Evolutionary conservation across 2,113 vertebrate species (phyloP).

Genomic region (Morone chrysops): DNA sequence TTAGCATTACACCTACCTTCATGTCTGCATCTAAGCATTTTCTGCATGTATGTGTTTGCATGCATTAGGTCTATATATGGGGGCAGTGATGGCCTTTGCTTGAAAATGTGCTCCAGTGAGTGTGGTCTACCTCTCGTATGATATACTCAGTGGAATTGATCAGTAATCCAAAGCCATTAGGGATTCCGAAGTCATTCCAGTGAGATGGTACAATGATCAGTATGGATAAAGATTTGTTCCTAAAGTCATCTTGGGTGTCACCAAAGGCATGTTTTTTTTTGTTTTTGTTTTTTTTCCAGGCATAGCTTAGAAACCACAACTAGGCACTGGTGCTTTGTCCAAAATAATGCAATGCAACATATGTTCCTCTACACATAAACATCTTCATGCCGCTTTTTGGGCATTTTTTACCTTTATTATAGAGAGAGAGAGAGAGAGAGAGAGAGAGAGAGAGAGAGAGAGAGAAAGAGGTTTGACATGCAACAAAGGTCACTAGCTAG

Average conservation of each 20-base stretch:
- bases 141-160: neutral
- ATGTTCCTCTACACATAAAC: no score
- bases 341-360: neutral
- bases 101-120: neutral
- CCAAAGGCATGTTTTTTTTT: neutral
- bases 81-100: no score
- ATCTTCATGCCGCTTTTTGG: no score
- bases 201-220: neutral
- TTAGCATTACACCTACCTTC: neutral
- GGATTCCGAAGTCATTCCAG: neutral
- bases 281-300: neutral
- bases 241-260: neutral
- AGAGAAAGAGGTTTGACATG: no score
- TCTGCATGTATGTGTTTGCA: neutral
- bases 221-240: neutral
- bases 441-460: no score
- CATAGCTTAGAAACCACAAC: neutral
- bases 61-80: neutral
- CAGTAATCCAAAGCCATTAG: neutral
- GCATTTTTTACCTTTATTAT: no score
- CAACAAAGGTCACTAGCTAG: no score
- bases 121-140: neutral
- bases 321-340: neutral
- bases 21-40: neutral
- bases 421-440: no score